Conservation (phyloP, 2,797 vertebrate genomes). For the Epinephelus coioides region DNA sequence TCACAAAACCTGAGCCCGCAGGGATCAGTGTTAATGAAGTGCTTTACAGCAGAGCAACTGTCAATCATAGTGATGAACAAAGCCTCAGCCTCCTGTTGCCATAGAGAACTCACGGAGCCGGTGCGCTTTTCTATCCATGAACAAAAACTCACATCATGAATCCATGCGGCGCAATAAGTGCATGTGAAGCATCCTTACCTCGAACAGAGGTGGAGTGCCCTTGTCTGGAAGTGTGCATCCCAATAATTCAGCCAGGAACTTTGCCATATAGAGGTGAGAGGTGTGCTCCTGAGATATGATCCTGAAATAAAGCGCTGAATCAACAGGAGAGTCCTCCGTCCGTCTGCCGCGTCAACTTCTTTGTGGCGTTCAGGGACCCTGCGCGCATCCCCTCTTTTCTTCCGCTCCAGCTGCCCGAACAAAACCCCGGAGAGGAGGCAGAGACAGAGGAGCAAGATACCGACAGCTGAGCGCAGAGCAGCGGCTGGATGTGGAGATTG, state of each 20-base stretch:
- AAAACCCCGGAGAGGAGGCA: background rate
- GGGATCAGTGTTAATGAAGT: constrained; percentile 31
- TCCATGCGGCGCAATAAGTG: background rate
- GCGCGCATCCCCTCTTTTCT: constrained; percentile 36
- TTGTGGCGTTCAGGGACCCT: constrained; percentile 49
- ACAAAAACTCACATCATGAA: background rate
- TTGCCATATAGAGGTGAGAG: constrained; percentile 82
- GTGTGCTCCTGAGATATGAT: background rate
- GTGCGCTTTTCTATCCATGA: background rate
- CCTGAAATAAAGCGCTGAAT: constrained; percentile 11
- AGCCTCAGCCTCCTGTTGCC: constrained; percentile 59
- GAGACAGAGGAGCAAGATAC: background rate
- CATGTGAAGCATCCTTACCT: constrained; percentile 79
- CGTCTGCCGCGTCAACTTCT: constrained; percentile 25
- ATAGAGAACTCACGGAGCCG: constrained; percentile 21
- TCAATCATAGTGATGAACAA: constrained; percentile 42
- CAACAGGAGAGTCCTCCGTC: constrained; percentile 50
- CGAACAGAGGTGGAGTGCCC: constrained; percentile 81
- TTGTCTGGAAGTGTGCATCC: constrained; percentile 88
- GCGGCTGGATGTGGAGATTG: constrained; percentile 11
- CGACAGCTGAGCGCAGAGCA: background rate
- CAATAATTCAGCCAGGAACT: constrained; percentile 90
- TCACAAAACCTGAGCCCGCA: background rate
- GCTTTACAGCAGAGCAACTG: constrained; percentile 35
- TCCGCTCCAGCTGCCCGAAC: background rate